Evolutionary conservation across 2,113 vertebrate genomes (phyloP).

Genomic region (Peucedramus taeniatus): DNA sequence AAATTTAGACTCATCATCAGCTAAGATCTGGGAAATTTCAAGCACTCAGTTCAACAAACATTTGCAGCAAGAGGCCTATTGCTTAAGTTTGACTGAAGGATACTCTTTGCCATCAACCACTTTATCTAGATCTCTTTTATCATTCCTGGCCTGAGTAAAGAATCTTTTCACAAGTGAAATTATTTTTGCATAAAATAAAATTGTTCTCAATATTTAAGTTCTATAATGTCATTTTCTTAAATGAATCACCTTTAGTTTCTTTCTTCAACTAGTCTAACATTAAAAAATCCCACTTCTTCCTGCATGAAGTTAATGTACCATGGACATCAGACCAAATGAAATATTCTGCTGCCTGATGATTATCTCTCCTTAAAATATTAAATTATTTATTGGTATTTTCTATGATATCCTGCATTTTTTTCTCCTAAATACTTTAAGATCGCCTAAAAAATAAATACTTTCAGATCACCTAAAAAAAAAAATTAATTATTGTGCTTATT

Average conservation of each 20-base stretch:
- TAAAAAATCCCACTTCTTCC: fast-evolving
- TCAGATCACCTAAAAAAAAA: background rate
- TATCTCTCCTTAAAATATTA: background rate
- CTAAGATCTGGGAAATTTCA: background rate
- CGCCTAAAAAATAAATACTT: background rate
- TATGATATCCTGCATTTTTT: background rate
- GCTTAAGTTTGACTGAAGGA: background rate
- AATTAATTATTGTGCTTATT: background rate
- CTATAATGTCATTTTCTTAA: background rate
- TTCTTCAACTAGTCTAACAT: background rate
- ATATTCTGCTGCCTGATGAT: background rate
- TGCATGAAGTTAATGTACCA: background rate
- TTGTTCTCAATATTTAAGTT: background rate
- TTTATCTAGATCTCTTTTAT: background rate
- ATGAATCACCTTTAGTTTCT: background rate
- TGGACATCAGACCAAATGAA: background rate
- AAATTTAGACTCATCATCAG: background rate
- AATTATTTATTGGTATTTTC: background rate
- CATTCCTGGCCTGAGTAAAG: background rate
- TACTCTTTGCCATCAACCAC: background rate
- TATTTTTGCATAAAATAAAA: background rate
- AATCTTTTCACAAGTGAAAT: background rate
- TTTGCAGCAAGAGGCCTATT: background rate
- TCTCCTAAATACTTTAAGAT: background rate
- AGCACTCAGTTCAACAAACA: background rate